Base-by-base conservation (phyloP, 2,888 invertebrate genomes). In the Endomychus coccineus region DNA sequence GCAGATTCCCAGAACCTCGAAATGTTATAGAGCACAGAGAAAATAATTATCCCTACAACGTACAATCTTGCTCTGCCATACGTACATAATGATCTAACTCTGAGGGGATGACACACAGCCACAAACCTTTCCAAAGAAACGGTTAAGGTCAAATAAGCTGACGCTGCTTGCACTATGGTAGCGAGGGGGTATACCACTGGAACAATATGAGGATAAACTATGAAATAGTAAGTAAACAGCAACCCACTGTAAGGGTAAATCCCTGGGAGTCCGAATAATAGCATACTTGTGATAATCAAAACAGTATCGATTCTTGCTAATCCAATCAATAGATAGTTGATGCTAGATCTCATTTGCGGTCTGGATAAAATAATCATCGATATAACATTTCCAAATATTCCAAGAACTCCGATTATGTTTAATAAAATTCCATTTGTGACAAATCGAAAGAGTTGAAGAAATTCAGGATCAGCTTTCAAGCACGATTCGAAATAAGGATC, bases 261-360 rank as follows among this genome's bases (percentile, higher is more conserved):
- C 42, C 86, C 85, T 28, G 87, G 84, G 50, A 94, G 73, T 17
- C 90, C 90, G 67, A 94, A 94, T 47, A 92, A 77, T 51, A 82
- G 71, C 49, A 88, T 75, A 39, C 90, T 86, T 28, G 89, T 88
- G 51, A 90, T 70, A 53, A 95, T 86, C 50, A 96, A 76, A 46
- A 87, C 77, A 7, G 89, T 90, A 71, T 97, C 97, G 67, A 91
- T 92, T 52, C 89, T 77, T 14, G 96, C 95, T 51, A 97, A 74
- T 3, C 92, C 94, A 47, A 91, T 87, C 42, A 97, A 75, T 58
- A 95, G 77, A 66, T 91, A 89, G 68, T 95, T 95, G 59, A 95
- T 90, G 59, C 94, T 92, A 40, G 91, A 91, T 55, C 88, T 80
- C 95, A 96, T 95, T 67, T 94, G 86, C 14, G 92, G 91, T 36